Base-by-base conservation (phyloP, 2,888 invertebrate species). In the Hirtodrosophila confusa region DNA sequence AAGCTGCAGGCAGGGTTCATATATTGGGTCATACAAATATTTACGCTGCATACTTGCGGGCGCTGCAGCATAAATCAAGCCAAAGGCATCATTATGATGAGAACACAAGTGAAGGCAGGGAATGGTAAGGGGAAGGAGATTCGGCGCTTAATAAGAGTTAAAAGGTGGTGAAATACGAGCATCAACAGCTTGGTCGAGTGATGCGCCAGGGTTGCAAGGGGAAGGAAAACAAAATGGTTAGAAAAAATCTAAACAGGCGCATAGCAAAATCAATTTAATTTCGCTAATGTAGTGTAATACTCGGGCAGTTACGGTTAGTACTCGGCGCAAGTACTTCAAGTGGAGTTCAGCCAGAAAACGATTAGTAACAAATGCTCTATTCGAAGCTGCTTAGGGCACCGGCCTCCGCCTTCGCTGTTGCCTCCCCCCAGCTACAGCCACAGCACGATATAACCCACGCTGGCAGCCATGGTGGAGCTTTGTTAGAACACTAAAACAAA, bases 281-380 rank as follows among this genome's bases (percentile, higher is more conserved):
- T 90, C 80, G 86, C 90, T 89, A 89, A 89, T 89, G 89, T 89
- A 88, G 80, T 89, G 88, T 89, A 89, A 89, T 88, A 71, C 74
- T 61, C 43, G 61, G 63, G 61, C 67, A 57, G 83, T 67, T 86
- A 75, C 56, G 71, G 57, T 53, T 67, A 51, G 66, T 55, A 41
- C 36, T 17, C 36, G 48, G 4, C 36, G 17, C 72, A 53, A 57
- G 53, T 78, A 60, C 69, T 77, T 77, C 57, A 73, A 75, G 55
- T 65, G 73, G 69, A 43, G 40, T 43, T 53, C 43, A 27, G 47
- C 17, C 56, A 11, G 33, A 61, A 67, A 61, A 24, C 86, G 88
- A 83, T 83, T 88, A 83, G 80, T 62, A 83, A 79, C 83, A 86
- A 83, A 88, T 83, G 88, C 82, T 85, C 68, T 45, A 80, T 80